Evolutionary conservation across 2,113 vertebrate genomes (phyloP), one percentile per base, ranked within the genome.

Genomic region (Sialia sialis): DNA sequence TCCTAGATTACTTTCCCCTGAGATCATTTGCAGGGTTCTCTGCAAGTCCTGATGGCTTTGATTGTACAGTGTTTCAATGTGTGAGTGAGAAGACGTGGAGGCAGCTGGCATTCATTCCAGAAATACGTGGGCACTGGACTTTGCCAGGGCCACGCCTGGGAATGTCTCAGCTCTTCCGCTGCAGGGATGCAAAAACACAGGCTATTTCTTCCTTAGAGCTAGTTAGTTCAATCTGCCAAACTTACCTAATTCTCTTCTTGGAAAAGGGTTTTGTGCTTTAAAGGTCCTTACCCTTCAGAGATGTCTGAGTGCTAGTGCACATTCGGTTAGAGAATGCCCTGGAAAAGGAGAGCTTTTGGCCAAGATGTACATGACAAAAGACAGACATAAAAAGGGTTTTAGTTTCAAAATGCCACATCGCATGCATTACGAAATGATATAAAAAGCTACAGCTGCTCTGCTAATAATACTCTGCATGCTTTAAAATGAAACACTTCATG

Each of bases 81-180:
- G 48, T 10, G 4, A 80, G 55, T 23, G 60, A 92, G 84, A 83
- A 70, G 87, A 54, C 0, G 0, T 0, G 63, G 59, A 95, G 75
- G 89, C 94, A 96, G 91, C 95, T 95, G 94, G 93, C 78, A 79
- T 70, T 95, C 93, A 89, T 95, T 95, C 96, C 95, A 95, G 63
- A 93, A 94, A 94, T 87, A 95, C 34, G 20, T 66, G 84, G 93
- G 89, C 67, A 96, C 59, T 70, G 75, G 87, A 36, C 87, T 94
- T 87, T 88, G 93, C 93, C 94, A 93, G 78, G 75, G 82, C 93
- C 91, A 94, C 79, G 84, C 91, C 84, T 93, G 90, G 84, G 81
- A 94, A 95, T 89, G 84, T 80, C 93, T 93, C 91, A 89, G 67
- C 67, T 91, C 91, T 91, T 94, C 92, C 13, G 0, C 74, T 87